These are phyloP conservation scores for Archips crataeganus DNA, from an alignment of 2,888 invertebrate species.

Conservation along the genomic window DNA sequence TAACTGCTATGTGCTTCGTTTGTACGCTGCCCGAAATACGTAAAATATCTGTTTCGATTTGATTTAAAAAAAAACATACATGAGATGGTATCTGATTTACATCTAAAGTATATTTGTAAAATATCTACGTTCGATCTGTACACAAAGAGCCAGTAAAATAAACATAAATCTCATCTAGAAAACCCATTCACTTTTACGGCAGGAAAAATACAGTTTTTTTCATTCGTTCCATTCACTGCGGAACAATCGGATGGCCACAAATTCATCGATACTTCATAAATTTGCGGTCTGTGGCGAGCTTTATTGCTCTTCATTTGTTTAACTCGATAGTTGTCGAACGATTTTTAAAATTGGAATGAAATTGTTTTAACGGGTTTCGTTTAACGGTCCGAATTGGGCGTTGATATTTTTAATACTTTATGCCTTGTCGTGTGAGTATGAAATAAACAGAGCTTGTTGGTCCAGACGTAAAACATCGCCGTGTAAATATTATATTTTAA, in stretches of 20 bases:
- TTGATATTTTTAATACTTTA: neutral
- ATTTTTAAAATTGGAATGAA: conserved; percentile 18
- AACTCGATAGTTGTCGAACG: conserved; percentile 21
- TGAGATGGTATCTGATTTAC: no score
- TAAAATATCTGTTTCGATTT: no score
- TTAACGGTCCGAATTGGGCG: neutral
- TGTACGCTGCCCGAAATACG: no score
- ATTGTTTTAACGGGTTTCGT: conserved; percentile 15
- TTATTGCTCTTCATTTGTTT: conserved; percentile 36
- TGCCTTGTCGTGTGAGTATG: no score
- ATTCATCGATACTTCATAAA: conserved; percentile 38
- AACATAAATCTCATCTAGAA: conserved; percentile 8
- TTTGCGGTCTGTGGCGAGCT: conserved; percentile 37
- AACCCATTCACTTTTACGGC: conserved; percentile 7
- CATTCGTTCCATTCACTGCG: conserved; percentile 37
- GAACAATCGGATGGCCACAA: conserved; percentile 35
- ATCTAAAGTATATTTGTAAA: neutral
- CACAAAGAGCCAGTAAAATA: conserved; percentile 1
- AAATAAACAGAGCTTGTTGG: no score
- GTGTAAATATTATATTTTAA: neutral
- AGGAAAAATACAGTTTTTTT: conserved; percentile 29
- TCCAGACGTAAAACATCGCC: no score
- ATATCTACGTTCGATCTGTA: neutral
- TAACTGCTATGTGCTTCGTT: no score
- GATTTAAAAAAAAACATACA: no score